phyloP scores from a whole-genome alignment of 2,888 invertebrate species.

The Xanthorhoe designata region DNA sequence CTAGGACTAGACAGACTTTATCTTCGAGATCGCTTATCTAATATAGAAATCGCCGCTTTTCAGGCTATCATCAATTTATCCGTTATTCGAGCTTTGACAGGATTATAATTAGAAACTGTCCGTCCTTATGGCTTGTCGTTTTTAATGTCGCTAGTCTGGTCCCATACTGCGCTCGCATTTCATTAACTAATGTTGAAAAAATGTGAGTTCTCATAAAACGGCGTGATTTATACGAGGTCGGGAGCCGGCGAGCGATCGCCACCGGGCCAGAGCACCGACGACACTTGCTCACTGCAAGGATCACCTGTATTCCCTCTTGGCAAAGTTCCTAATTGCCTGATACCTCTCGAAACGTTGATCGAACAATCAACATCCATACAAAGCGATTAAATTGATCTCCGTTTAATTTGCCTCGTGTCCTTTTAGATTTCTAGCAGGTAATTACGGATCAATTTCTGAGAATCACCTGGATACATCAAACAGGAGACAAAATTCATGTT shows the following conservation, averaged over 20 bases:
- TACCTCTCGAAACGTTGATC: slow-evolving; percentile 45
- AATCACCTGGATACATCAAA: not conserved
- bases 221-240: slow-evolving; percentile 82
- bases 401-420: slow-evolving; percentile 45
- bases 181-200: slow-evolving; percentile 82
- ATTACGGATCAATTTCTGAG: slow-evolving; percentile 20
- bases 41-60: slow-evolving; percentile 77
- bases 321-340: slow-evolving; percentile 29
- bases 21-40: slow-evolving; percentile 70
- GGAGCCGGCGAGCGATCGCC: slow-evolving; percentile 80
- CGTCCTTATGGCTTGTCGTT: slow-evolving; percentile 81
- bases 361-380: slow-evolving; percentile 55
- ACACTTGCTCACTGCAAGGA: slow-evolving; percentile 8
- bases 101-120: slow-evolving; percentile 85
- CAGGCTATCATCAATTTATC: slow-evolving; percentile 82
- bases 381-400: slow-evolving; percentile 40
- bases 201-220: slow-evolving; percentile 81
- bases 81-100: slow-evolving; percentile 82
- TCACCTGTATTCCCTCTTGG: slow-evolving; percentile 28
- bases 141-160: slow-evolving; percentile 83
- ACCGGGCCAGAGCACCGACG: slow-evolving; percentile 57
- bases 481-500: not conserved
- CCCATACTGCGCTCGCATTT: slow-evolving; percentile 85
- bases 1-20: too few species aligned
- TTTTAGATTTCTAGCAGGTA: slow-evolving; percentile 47